These are phyloP conservation scores for Drosophila prolongata DNA, from an alignment of 2,888 invertebrate genomes.

Conservation along the genomic window DNA sequence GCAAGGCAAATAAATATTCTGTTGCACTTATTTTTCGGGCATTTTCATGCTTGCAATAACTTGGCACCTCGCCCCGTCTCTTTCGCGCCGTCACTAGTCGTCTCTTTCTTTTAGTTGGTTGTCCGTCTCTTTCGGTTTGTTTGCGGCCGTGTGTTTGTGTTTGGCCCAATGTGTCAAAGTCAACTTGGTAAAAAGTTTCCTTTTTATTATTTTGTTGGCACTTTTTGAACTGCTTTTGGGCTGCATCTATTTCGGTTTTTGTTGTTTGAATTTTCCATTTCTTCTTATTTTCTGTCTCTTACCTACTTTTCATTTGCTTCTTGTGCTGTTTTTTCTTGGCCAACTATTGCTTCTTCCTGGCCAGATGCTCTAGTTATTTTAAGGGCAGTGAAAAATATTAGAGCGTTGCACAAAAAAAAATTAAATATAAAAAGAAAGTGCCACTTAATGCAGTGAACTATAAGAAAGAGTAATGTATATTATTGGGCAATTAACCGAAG, in stretches of 20 bases:
- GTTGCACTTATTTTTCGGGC: constrained; percentile 12
- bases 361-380: constrained; percentile 6
- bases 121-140: background rate
- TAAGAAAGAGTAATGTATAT: no score
- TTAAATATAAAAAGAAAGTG: background rate
- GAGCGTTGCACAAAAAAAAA: constrained; percentile 36
- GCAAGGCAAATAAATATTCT: constrained; percentile 12
- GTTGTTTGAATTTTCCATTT: background rate
- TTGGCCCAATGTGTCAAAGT: constrained; percentile 78
- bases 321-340: background rate
- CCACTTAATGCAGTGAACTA: background rate
- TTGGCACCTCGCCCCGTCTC: constrained; percentile 4
- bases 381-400: constrained; percentile 7
- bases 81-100: background rate
- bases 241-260: background rate
- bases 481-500: no score
- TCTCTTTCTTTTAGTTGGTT: background rate
- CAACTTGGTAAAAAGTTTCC: constrained; percentile 74
- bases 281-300: constrained; percentile 5
- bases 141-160: constrained; percentile 56
- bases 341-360: constrained; percentile 1
- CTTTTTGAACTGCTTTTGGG: constrained; percentile 51
- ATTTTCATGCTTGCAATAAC: constrained; percentile 7
- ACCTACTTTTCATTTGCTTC: background rate
- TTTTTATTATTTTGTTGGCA: constrained; percentile 75